Conservation (phyloP, 2,888 invertebrate species). For the Lithophane leautieri region DNA sequence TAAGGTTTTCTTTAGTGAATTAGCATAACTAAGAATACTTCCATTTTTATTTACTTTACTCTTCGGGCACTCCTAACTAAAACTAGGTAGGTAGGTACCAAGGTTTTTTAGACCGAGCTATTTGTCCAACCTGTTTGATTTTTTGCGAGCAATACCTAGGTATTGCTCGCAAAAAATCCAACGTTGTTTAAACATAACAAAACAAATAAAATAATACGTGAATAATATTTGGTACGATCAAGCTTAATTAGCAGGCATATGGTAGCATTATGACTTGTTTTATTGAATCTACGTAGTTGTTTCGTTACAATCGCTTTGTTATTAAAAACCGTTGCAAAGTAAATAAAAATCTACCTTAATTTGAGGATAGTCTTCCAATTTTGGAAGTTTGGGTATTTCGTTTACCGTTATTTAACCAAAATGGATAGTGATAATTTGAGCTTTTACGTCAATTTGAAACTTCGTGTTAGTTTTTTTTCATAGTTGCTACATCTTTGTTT, state of each 20-base stretch:
- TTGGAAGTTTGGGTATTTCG: neutral
- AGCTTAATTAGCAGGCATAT: conserved; percentile 7
- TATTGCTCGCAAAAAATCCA: neutral
- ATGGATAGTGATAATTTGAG: neutral
- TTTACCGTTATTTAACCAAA: conserved; percentile 22
- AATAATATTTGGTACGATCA: neutral
- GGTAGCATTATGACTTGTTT: neutral
- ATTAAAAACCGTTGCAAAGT: neutral
- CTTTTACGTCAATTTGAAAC: neutral
- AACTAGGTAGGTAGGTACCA: neutral
- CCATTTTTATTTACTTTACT: too few species aligned
- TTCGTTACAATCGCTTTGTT: neutral
- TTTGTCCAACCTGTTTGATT: too few species aligned
- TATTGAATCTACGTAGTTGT: neutral
- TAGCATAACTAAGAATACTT: too few species aligned
- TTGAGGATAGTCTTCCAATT: conserved; percentile 3
- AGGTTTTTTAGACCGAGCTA: neutral
- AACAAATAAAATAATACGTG: neutral
- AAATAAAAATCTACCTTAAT: neutral
- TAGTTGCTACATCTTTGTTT: conserved; percentile 5
- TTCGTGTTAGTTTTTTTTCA: neutral
- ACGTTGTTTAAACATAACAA: conserved; percentile 2
- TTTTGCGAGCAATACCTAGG: too few species aligned
- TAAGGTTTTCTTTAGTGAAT: neutral
- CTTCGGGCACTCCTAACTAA: neutral